Evolutionary conservation across 30 jellyfish, hydroid and myxozoan species (phyloP).

Genomic region (Aurelia aurita): DNA sequence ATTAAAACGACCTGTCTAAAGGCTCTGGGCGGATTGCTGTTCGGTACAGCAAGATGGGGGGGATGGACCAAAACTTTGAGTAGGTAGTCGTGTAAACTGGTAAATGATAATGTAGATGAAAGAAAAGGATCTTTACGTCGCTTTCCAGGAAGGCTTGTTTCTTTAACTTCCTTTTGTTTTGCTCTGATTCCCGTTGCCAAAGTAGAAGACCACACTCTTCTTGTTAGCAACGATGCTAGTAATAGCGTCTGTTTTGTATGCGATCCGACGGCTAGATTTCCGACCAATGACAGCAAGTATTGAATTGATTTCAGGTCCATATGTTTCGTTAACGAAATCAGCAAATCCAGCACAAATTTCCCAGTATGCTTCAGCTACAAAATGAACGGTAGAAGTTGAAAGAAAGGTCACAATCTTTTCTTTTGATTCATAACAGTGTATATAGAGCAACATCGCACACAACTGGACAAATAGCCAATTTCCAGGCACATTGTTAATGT

Average conservation of each 20-base stretch:
- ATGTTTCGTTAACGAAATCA: constrained; percentile 90
- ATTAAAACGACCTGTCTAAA: too few species aligned
- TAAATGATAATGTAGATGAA: too few species aligned
- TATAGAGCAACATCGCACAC: too few species aligned
- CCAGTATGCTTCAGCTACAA: constrained; percentile 95
- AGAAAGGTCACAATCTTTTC: background rate
- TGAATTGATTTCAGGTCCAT: constrained; percentile 88
- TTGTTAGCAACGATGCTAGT: constrained; percentile 82
- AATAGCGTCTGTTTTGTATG: constrained; percentile 94
- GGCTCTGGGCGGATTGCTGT: too few species aligned
- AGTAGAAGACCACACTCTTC: constrained; percentile 94
- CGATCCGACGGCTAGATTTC: constrained; percentile 77
- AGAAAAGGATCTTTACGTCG: constrained; percentile 29
- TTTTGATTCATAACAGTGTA: background rate
- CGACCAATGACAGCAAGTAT: constrained; percentile 76
- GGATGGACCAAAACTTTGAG: background rate
- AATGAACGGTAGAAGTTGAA: background rate
- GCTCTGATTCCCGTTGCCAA: constrained; percentile 58
- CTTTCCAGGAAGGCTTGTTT: constrained; percentile 14
- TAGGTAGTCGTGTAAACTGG: too few species aligned
- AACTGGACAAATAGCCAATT: too few species aligned
- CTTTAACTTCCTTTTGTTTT: constrained; percentile 33
- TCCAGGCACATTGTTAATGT: too few species aligned
- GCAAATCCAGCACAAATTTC: constrained; percentile 86
- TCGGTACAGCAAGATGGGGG: background rate